Evolutionary conservation across 2,888 invertebrate genomes (phyloP).

Genomic region (Toxonevra muliebris): DNA sequence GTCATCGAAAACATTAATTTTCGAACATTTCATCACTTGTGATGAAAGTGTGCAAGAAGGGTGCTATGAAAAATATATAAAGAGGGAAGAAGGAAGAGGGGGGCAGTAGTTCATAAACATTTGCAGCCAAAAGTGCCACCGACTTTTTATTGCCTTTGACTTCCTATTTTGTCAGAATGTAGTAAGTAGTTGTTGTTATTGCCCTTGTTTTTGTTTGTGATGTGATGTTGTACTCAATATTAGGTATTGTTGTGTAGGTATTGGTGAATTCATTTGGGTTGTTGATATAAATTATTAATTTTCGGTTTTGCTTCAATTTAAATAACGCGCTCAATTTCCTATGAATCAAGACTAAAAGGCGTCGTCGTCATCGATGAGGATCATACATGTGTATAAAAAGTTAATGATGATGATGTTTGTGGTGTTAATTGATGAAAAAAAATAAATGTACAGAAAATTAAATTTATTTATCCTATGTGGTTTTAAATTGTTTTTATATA

Average conservation of each 20-base stretch:
- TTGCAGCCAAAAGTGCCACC: slow-evolving; percentile 30
- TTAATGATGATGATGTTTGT: slow-evolving; percentile 6
- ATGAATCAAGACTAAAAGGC: slow-evolving; percentile 51
- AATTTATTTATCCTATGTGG: slow-evolving; percentile 21
- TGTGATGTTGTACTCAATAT: not conserved
- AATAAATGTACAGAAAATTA: slow-evolving; percentile 30
- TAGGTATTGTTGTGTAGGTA: not conserved
- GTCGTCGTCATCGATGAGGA: slow-evolving; percentile 13
- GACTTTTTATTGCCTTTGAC: slow-evolving; percentile 38
- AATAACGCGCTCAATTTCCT: slow-evolving; percentile 61
- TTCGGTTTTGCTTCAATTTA: slow-evolving; percentile 42
- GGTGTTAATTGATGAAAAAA: slow-evolving; percentile 32
- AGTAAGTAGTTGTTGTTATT: not conserved
- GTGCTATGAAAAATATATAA: not conserved
- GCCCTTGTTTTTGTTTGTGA: not conserved
- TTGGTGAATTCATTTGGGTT: not conserved
- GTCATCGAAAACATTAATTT: slow-evolving; percentile 59
- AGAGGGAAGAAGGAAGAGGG: not conserved
- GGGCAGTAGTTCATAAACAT: slow-evolving; percentile 12
- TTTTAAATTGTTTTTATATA: not conserved
- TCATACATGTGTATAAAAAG: not conserved
- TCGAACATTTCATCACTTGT: slow-evolving; percentile 43
- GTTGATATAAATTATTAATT: slow-evolving; percentile 26
- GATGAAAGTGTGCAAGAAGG: slow-evolving; percentile 20
- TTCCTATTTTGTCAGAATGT: slow-evolving; percentile 26